Evolutionary conservation across 1,140 invertebrate species (phyloP).

Genomic region (Diabrotica undecimpunctata): DNA sequence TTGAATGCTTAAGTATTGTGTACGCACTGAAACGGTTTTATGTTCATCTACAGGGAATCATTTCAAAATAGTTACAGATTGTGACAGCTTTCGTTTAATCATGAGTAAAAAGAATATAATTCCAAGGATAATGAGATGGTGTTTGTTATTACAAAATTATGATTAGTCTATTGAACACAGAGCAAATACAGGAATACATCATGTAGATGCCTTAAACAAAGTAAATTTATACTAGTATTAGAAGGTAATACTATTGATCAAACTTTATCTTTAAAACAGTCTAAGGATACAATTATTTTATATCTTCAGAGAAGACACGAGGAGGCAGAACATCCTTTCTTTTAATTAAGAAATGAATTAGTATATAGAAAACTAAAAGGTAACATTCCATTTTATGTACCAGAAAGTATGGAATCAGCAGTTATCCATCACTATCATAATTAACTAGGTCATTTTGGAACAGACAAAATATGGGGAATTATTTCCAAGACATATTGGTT

Average conservation of each 20-base stretch:
- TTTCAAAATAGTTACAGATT: conserved; percentile 46
- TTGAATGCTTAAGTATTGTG: conserved; percentile 49
- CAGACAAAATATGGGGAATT: neutral
- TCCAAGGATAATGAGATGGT: conserved; percentile 32
- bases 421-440: neutral
- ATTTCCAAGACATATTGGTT: conserved; percentile 34
- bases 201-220: too few relatives aligned
- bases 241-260: too few relatives aligned
- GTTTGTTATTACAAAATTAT: conserved; percentile 28
- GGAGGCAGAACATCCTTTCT: conserved; percentile 26
- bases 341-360: conserved; percentile 5
- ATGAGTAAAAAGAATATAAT: conserved; percentile 33
- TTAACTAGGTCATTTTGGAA: conserved; percentile 1
- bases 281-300: conserved; percentile 25
- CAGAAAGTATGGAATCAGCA: neutral
- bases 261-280: conserved; percentile 31
- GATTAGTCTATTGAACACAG: too few relatives aligned
- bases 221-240: too few relatives aligned
- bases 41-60: conserved; percentile 15
- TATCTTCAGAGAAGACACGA: conserved; percentile 40
- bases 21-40: conserved; percentile 41
- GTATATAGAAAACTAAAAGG: conserved; percentile 12
- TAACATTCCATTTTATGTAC: conserved; percentile 12
- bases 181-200: too few relatives aligned
- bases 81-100: conserved; percentile 33